Evolutionary conservation across 2,113 vertebrate genomes (phyloP).

Genomic region (Tylochromis polylepis): DNA sequence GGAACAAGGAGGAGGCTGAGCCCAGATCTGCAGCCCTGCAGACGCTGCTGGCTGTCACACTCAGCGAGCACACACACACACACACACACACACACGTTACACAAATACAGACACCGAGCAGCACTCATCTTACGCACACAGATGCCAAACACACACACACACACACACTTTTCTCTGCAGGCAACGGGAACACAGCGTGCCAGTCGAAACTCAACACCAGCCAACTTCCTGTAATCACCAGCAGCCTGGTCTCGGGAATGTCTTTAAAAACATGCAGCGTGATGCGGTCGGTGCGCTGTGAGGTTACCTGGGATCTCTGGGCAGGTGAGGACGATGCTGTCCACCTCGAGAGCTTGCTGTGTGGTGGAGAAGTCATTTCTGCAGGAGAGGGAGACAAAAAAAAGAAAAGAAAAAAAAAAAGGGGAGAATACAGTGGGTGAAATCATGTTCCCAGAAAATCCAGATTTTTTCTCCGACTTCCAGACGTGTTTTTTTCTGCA

Average conservation of each 20-base stretch:
- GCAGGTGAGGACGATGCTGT: slow-evolving; percentile 80
- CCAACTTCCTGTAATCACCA: neutral
- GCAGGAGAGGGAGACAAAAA: slow-evolving; percentile 22
- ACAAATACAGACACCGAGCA: neutral
- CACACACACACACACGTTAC: neutral
- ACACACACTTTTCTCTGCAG: neutral
- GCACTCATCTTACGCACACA: neutral
- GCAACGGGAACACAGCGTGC: neutral
- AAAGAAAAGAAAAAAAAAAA: too few species aligned
- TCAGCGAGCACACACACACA: neutral
- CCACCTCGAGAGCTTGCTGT: slow-evolving; percentile 76
- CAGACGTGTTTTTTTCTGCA: neutral
- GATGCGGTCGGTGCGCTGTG: neutral
- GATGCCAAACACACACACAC: neutral
- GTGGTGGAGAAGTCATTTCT: slow-evolving; percentile 82
- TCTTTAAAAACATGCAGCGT: neutral
- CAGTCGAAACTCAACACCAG: neutral
- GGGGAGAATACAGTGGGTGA: neutral
- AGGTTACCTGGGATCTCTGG: slow-evolving; percentile 77
- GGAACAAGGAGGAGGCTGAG: neutral
- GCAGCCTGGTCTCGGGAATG: neutral
- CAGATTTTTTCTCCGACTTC: neutral
- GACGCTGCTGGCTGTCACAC: neutral
- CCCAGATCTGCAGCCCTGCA: neutral
- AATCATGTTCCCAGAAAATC: neutral